Evolutionary conservation across 2,888 invertebrate species (phyloP).

Genomic region (Hemaris fuciformis): DNA sequence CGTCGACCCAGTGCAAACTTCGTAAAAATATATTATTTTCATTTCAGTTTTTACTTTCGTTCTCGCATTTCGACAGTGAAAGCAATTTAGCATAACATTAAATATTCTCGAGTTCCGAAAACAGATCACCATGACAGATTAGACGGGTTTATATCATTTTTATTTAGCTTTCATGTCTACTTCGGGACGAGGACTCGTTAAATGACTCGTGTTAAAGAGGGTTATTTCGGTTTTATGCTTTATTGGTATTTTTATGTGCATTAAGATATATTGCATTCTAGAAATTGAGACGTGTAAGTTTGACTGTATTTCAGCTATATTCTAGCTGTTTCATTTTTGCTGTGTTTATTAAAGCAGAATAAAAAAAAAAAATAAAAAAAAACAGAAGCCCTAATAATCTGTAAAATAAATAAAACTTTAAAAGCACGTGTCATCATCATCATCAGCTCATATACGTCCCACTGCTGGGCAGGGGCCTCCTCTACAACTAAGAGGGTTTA

Average conservation of each 20-base stretch:
- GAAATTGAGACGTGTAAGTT: background rate
- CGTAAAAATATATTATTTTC: background rate
- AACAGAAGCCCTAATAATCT: too few species aligned
- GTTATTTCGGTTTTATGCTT: background rate
- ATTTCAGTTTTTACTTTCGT: conserved; percentile 16
- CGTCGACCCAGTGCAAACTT: background rate
- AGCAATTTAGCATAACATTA: conserved; percentile 20
- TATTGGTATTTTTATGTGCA: background rate
- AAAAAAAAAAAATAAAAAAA: too few species aligned
- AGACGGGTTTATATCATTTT: conserved; percentile 7
- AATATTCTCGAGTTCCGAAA: conserved; percentile 19
- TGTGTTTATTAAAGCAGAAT: too few species aligned
- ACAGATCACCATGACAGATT: background rate
- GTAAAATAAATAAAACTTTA: too few species aligned
- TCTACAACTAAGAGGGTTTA: too few species aligned
- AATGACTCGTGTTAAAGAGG: background rate
- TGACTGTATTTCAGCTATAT: background rate
- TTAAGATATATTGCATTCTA: background rate
- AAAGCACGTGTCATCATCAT: too few species aligned
- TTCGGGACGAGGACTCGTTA: background rate
- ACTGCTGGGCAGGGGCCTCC: too few species aligned
- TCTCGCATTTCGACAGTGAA: conserved; percentile 14
- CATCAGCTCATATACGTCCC: too few species aligned
- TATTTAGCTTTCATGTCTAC: background rate
- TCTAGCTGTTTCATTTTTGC: background rate